Evolutionary conservation across 2,797 vertebrate species (phyloP), one percentile per base, ranked within the genome.

Genomic region (Labroides dimidiatus): DNA sequence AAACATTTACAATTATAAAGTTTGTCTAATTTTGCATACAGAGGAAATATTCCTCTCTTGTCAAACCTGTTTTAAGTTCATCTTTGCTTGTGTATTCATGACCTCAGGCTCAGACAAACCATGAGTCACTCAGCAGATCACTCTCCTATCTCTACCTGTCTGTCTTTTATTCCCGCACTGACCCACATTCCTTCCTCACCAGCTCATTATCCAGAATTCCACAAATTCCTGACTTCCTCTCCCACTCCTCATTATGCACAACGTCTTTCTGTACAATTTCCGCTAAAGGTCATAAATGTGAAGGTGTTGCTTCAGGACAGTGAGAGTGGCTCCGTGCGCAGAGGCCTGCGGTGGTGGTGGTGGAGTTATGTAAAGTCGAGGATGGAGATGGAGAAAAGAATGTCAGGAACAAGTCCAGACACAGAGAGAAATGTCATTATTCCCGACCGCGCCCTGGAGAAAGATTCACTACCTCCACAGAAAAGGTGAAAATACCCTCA

Each of bases 321-420:
- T 7, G 54, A 57, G 11, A 23, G 9, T 4, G 27, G 30, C 16
- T 55, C 37, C 4, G 9, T 49, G 60, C 2, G 52, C 55, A 19
- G 6, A 37, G 50, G 54, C 27, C 24, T 62, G 30, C 8, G 30
- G 30, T 33, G 30, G 11, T 6, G 2, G 30, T 20, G 24, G 53
- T 11, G 39, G 0, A 58, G 4, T 64, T 70, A 41, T 62, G 44
- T n/a, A 27, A 56, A 58, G 56, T n/a, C 4, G 41, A 39, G 17
- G 41, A 74, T 10, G 16, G 36, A 80, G 72, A 77, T 57, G 52
- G 49, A 44, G 59, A 50, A 33, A 84, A 79, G 88, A 92, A 94
- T 94, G 92, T 84, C 1, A 1, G 64, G 59, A 77, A 59, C 94
- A 94, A 87, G 94, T 90, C 89, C 44, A 36, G 86, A 81, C 94